Conservation (phyloP, 1,140 invertebrate genomes). For the Asobara japonica region DNA sequence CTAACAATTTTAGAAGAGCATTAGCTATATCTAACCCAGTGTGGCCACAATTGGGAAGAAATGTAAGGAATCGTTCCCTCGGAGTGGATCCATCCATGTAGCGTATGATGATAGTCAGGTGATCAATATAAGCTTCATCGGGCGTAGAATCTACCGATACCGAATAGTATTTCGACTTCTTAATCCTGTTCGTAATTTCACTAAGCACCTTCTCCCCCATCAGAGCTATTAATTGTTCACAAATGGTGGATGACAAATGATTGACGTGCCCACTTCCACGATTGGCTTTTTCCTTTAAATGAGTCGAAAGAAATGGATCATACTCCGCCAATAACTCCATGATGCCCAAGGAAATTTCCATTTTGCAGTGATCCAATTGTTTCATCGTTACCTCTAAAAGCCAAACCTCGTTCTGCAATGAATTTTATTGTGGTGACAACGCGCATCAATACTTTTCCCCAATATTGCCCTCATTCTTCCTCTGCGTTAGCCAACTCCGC, state of each 20-base stretch:
- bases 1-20: conserved; percentile 20
- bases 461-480: conserved; percentile 38
- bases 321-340: conserved; percentile 38
- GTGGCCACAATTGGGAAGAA: conserved; percentile 36
- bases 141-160: conserved; percentile 58
- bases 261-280: conserved; percentile 33
- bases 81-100: conserved; percentile 49
- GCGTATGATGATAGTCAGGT: conserved; percentile 51
- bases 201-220: conserved; percentile 44
- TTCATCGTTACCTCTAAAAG: conserved; percentile 45
- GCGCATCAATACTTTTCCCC: conserved; percentile 42
- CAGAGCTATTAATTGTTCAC: conserved; percentile 51
- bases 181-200: conserved; percentile 44
- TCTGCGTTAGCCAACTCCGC: conserved; percentile 2
- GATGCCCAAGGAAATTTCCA: conserved; percentile 48
- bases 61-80: conserved; percentile 46
- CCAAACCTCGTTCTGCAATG: conserved; percentile 40
- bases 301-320: conserved; percentile 32
- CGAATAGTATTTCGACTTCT: conserved; percentile 54
- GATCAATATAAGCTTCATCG: conserved; percentile 59
- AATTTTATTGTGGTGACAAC: conserved; percentile 43
- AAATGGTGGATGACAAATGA: conserved; percentile 39
- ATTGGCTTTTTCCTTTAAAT: conserved; percentile 36
- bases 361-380: conserved; percentile 44
- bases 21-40: conserved; percentile 27